A percentile compares a stretch with the other conserved stretches of the same genome.
Conservation (phyloP, 1,140 invertebrate genomes). For the Eufriesea mexicana region DNA sequence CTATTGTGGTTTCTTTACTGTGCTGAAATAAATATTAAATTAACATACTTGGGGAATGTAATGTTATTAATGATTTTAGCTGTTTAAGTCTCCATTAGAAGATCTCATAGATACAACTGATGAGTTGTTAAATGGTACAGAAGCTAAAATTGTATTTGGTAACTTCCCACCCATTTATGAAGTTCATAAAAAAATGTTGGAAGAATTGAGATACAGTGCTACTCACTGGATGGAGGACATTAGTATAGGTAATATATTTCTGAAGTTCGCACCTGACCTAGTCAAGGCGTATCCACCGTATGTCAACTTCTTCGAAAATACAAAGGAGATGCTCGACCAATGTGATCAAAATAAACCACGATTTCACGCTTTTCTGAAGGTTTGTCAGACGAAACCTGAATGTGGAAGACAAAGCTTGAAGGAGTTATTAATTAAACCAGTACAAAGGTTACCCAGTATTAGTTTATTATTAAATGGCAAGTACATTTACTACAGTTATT, state of each 20-base stretch:
- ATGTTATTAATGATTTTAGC: slow-evolving; percentile 82
- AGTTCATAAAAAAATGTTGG: slow-evolving; percentile 92
- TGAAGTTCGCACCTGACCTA: slow-evolving; percentile 91
- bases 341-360: slow-evolving; percentile 96
- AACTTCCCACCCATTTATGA: slow-evolving; percentile 97
- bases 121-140: slow-evolving; percentile 93
- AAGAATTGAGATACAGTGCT: slow-evolving; percentile 88
- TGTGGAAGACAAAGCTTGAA: slow-evolving; percentile 97
- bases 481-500: slow-evolving; percentile 64
- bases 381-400: slow-evolving; percentile 95
- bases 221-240: slow-evolving; percentile 92
- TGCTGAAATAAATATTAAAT: neutral
- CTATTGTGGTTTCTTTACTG: neutral
- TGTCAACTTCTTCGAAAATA: slow-evolving; percentile 98
- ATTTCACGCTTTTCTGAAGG: slow-evolving; percentile 99
- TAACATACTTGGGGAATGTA: neutral
- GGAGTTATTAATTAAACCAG: slow-evolving; percentile 97
- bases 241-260: slow-evolving; percentile 93
- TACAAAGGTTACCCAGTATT: slow-evolving; percentile 97
- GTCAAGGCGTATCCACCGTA: slow-evolving; percentile 98
- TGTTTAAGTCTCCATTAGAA: slow-evolving; percentile 97
- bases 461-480: slow-evolving; percentile 95
- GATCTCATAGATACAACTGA: slow-evolving; percentile 89
- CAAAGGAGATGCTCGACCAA: slow-evolving; percentile 94
- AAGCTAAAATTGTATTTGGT: slow-evolving; percentile 98